phyloP scores from a whole-genome alignment of 1,140 invertebrate species.

The Hesperophylax magnus region DNA sequence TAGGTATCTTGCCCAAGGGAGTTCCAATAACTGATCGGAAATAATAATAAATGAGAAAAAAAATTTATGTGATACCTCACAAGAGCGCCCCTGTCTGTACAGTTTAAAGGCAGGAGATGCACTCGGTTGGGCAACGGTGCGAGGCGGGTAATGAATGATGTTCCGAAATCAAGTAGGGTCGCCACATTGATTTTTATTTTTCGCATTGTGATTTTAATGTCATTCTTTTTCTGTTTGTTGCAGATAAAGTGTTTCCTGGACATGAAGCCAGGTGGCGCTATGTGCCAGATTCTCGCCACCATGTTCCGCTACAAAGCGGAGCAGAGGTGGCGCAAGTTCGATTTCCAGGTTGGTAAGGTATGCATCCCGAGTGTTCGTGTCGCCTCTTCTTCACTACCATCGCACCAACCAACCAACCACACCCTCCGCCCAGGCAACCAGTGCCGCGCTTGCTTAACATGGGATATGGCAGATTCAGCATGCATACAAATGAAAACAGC shows the following conservation, averaged over 20 bases:
- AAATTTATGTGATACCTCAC: too few relatives aligned
- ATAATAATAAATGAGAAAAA: too few relatives aligned
- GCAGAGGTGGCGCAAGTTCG: slow-evolving; percentile 94
- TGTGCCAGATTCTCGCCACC: slow-evolving; percentile 93
- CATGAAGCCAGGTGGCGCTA: slow-evolving; percentile 92
- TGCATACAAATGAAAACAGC: too few relatives aligned
- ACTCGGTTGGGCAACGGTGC: too few relatives aligned
- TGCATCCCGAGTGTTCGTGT: slow-evolving; percentile 62
- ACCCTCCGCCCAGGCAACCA: slow-evolving; percentile 40
- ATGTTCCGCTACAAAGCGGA: slow-evolving; percentile 97
- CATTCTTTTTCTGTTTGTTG: not conserved
- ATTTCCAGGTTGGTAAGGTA: slow-evolving; percentile 89
- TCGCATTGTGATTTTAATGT: not conserved
- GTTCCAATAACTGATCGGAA: too few relatives aligned
- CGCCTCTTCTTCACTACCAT: slow-evolving; percentile 34
- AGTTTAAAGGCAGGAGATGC: too few relatives aligned
- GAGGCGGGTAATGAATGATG: too few relatives aligned
- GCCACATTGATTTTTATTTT: too few relatives aligned
- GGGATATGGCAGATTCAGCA: slow-evolving; percentile 27
- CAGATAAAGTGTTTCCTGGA: slow-evolving; percentile 96
- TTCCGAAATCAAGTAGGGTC: too few relatives aligned
- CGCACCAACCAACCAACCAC: slow-evolving; percentile 47
- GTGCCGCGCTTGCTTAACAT: slow-evolving; percentile 36
- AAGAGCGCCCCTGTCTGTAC: too few relatives aligned
- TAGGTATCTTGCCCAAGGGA: too few relatives aligned